phyloP scores from a whole-genome alignment of 2,888 invertebrate genomes.

The Eupithecia subfuscata region DNA sequence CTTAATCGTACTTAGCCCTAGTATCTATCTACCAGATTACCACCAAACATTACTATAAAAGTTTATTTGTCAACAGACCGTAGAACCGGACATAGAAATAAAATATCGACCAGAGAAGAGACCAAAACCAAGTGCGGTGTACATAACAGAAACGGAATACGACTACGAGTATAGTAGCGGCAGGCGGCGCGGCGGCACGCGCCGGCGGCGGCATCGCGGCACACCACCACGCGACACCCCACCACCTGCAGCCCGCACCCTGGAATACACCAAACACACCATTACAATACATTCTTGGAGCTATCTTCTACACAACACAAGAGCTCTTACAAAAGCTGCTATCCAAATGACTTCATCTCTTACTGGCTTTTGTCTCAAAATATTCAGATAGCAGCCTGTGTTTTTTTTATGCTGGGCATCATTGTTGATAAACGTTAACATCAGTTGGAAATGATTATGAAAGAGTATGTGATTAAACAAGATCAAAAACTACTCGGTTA shows the following conservation, averaged over 20 bases:
- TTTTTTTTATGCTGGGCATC: neutral
- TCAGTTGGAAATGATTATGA: conserved; percentile 13
- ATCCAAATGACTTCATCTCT: neutral
- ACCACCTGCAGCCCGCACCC: conserved; percentile 97
- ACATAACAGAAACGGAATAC: too few species aligned
- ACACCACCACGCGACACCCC: conserved; percentile 97
- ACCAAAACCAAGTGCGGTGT: too few species aligned
- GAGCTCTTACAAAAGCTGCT: neutral
- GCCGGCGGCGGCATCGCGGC: conserved; percentile 97
- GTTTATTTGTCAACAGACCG: neutral
- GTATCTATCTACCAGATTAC: too few species aligned
- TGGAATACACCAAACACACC: conserved; percentile 69
- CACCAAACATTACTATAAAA: neutral
- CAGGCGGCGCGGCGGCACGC: conserved; percentile 96
- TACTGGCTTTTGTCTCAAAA: neutral
- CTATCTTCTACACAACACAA: conserved; percentile 14
- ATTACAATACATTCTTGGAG: conserved; percentile 22
- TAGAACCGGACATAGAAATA: neutral
- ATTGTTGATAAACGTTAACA: neutral
- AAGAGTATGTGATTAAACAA: conserved; percentile 24
- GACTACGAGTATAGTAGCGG: too few species aligned
- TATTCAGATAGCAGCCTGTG: neutral
- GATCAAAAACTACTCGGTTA: conserved; percentile 28
- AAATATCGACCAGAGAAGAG: neutral
- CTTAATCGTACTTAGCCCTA: too few species aligned